These are phyloP conservation scores for Lamellibrachia luymesi DNA, from an alignment of 1,140 invertebrate genomes.

Conservation along the genomic window DNA sequence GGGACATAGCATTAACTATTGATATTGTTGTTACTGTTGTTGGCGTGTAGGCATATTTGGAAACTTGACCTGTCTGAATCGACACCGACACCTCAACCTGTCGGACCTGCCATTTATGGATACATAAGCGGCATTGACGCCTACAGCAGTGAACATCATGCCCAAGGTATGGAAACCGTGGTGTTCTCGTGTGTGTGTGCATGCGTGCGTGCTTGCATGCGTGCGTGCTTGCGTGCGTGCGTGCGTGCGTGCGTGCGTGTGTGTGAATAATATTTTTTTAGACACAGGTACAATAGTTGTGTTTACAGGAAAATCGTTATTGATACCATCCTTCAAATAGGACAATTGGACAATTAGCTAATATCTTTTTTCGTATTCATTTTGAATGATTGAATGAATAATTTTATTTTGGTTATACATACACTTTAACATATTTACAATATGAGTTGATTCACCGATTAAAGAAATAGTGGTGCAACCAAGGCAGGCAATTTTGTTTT, in stretches of 20 bases:
- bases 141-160: not conserved
- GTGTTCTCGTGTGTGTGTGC: not conserved
- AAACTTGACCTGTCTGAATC: not conserved
- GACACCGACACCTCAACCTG: not conserved
- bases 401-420: too few species aligned
- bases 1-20: not conserved
- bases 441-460: too few species aligned
- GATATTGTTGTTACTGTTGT: not conserved
- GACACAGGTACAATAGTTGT: too few species aligned
- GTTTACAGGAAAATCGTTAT: too few species aligned
- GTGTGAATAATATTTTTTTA: too few species aligned
- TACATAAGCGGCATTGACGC: not conserved
- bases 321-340: too few species aligned
- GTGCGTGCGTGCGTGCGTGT: not conserved
- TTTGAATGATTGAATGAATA: too few species aligned
- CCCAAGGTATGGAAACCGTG: not conserved
- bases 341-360: too few species aligned
- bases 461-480: too few species aligned
- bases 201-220: not conserved
- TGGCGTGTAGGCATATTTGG: not conserved
- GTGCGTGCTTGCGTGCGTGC: not conserved
- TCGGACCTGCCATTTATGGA: not conserved
- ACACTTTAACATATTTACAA: too few species aligned
- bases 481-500: too few species aligned
- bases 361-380: too few species aligned